phyloP scores from a whole-genome alignment of 1,140 invertebrate genomes.

The Ctenoplectra terminalis region DNA sequence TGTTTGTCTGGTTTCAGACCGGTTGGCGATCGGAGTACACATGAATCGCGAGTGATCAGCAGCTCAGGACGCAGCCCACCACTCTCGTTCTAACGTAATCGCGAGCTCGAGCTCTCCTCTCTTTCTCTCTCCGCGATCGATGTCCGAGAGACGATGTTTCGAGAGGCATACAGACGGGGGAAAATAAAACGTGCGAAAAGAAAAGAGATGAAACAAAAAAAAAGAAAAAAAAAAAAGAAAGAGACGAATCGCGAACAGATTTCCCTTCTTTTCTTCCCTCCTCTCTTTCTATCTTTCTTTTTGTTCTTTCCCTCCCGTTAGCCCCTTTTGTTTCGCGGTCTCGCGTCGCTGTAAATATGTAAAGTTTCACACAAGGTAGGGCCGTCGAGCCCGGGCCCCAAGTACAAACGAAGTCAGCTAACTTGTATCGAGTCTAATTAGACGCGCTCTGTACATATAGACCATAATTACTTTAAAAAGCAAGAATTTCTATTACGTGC shows the following conservation, averaged over 20 bases:
- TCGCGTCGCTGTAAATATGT: slow-evolving; percentile 79
- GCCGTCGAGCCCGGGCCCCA: slow-evolving; percentile 81
- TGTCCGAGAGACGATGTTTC: not conserved
- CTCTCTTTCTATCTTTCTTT: not conserved
- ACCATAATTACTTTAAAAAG: slow-evolving; percentile 12
- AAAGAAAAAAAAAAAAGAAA: not conserved
- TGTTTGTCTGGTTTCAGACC: slow-evolving; percentile 77
- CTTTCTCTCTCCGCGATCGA: slow-evolving; percentile 52
- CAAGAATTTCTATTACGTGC: slow-evolving; percentile 55
- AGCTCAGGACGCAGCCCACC: slow-evolving; percentile 78
- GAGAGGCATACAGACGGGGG: slow-evolving; percentile 20
- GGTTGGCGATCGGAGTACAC: slow-evolving; percentile 84
- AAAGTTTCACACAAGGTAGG: slow-evolving; percentile 73
- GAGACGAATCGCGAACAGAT: not conserved
- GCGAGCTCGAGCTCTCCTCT: slow-evolving; percentile 56
- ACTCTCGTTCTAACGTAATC: slow-evolving; percentile 69
- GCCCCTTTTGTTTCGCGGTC: not conserved
- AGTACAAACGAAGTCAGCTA: slow-evolving; percentile 83
- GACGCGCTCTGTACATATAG: slow-evolving; percentile 54
- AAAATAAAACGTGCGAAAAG: not conserved
- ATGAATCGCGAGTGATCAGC: slow-evolving; percentile 79
- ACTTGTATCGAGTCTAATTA: slow-evolving; percentile 78
- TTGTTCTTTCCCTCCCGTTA: too few species aligned
- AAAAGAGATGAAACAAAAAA: too few species aligned
- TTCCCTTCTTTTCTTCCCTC: not conserved